phyloP scores from a whole-genome alignment of 1,140 invertebrate species.

The Orussus abietinus region DNA sequence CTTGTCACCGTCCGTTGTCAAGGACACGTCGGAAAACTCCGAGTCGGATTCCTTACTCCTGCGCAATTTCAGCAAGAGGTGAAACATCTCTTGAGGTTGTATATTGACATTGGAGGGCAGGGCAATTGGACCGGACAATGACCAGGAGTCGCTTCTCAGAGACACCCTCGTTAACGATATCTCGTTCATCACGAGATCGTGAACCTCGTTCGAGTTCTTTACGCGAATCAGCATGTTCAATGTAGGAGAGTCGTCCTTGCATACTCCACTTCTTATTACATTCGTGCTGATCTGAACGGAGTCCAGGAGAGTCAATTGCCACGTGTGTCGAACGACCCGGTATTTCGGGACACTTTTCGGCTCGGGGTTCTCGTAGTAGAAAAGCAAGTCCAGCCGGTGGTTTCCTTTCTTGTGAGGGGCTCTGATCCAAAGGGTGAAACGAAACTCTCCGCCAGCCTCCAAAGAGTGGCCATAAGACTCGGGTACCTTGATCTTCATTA shows the following conservation, averaged over 20 bases:
- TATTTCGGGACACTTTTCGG: slow-evolving; percentile 53
- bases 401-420: slow-evolving; percentile 63
- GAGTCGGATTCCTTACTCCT: slow-evolving; percentile 26
- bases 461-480: slow-evolving; percentile 40
- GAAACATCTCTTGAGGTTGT: slow-evolving; percentile 54
- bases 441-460: slow-evolving; percentile 57
- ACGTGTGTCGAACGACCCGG: slow-evolving; percentile 64
- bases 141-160: slow-evolving; percentile 57
- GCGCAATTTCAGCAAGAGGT: slow-evolving; percentile 52
- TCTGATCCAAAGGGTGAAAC: slow-evolving; percentile 63
- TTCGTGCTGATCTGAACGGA: slow-evolving; percentile 61
- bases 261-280: slow-evolving; percentile 52
- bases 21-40: slow-evolving; percentile 41
- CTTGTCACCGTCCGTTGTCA: slow-evolving; percentile 28
- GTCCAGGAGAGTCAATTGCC: slow-evolving; percentile 66
- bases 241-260: slow-evolving; percentile 49
- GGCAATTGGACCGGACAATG: slow-evolving; percentile 42
- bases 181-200: slow-evolving; percentile 58
- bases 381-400: slow-evolving; percentile 64
- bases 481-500: slow-evolving; percentile 52
- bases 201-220: slow-evolving; percentile 65
- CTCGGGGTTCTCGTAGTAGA: slow-evolving; percentile 67
- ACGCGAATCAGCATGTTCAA: slow-evolving; percentile 61
- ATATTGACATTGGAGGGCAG: slow-evolving; percentile 43
- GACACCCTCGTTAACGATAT: slow-evolving; percentile 58